Conservation (phyloP, 2,113 vertebrate species). For the Grantiella picta region DNA sequence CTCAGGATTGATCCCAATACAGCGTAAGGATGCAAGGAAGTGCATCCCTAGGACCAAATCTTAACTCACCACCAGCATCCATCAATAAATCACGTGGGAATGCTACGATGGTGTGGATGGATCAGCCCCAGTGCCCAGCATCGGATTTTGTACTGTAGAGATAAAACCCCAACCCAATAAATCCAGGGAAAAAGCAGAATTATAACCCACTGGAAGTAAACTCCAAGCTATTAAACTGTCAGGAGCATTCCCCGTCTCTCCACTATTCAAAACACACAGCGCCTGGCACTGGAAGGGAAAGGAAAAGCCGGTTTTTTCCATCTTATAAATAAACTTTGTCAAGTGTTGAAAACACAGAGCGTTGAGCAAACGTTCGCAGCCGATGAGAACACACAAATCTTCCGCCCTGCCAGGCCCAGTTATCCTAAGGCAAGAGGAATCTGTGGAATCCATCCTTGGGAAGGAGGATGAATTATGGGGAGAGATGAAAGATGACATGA, state of each 20-base stretch:
- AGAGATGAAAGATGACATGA: not conserved
- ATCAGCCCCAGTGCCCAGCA: rapidly evolving
- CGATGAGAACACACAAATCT: not conserved
- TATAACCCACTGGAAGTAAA: not conserved
- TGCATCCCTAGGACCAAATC: not conserved
- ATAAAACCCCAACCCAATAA: not conserved
- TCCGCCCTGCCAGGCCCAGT: not conserved
- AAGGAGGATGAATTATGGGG: not conserved
- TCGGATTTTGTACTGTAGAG: not conserved
- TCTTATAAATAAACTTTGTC: constrained; percentile 20
- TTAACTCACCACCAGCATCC: not conserved
- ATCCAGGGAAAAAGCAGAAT: not conserved
- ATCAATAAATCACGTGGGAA: not conserved
- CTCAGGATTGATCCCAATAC: not conserved
- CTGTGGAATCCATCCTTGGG: not conserved
- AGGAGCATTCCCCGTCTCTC: not conserved
- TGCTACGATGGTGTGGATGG: not conserved
- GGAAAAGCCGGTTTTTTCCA: not conserved
- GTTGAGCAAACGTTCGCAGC: not conserved
- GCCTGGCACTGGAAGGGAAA: not conserved
- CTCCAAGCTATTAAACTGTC: constrained; percentile 31
- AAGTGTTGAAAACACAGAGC: not conserved
- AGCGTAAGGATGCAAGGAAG: not conserved
- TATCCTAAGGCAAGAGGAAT: not conserved
- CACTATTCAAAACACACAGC: not conserved